Conservation (phyloP, 2,888 invertebrate genomes). For the Camponotus fellah region DNA sequence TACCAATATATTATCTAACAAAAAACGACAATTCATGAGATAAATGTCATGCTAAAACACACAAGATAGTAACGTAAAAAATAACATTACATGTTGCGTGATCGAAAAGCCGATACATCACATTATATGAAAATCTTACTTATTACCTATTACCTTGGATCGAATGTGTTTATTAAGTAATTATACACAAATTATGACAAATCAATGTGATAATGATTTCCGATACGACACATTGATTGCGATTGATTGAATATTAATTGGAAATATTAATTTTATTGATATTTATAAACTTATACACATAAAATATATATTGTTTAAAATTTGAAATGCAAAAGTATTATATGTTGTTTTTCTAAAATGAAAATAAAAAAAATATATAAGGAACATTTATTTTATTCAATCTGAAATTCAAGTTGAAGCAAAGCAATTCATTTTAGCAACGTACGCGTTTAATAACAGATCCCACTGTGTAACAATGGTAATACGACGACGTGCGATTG, state of each 20-base stretch:
- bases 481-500: conserved; percentile 66
- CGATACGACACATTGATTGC: background rate
- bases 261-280: background rate
- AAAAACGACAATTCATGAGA: background rate
- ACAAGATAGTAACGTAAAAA: background rate
- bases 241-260: background rate
- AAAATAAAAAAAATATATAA: background rate
- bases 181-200: background rate
- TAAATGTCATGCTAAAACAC: background rate
- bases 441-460: background rate
- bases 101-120: background rate
- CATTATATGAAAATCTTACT: background rate
- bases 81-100: background rate
- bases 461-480: conserved; percentile 56
- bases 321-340: background rate
- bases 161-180: conserved; percentile 7
- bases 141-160: conserved; percentile 1
- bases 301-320: background rate
- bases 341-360: too few relatives aligned
- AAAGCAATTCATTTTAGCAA: conserved; percentile 10
- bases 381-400: conserved; percentile 50
- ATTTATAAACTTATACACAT: background rate
- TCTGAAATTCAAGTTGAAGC: conserved; percentile 22
- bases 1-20: background rate
- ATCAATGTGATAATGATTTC: conserved; percentile 14